These are phyloP conservation scores for Danio kyathit DNA, from an alignment of 2,797 vertebrate genomes.

Conservation along the genomic window DNA sequence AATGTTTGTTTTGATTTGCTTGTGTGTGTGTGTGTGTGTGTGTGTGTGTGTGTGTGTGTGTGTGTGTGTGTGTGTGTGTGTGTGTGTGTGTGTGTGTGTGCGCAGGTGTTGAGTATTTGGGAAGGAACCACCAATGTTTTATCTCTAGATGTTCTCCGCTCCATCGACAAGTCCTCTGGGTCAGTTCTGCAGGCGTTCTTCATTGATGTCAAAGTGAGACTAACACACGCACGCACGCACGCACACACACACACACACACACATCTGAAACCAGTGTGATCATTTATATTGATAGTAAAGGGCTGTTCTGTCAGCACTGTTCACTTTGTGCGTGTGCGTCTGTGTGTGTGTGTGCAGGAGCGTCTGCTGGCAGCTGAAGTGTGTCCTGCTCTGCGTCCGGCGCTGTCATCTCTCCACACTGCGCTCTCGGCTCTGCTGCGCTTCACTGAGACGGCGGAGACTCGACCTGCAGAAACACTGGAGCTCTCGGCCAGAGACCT, in stretches of 20 bases:
- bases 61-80: slow-evolving; percentile 54
- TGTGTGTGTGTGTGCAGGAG: slow-evolving; percentile 66
- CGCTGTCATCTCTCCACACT: slow-evolving; percentile 53
- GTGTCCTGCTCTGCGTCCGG: slow-evolving; percentile 62
- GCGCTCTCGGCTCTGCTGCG: slow-evolving; percentile 70
- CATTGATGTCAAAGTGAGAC: slow-evolving; percentile 76
- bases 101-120: slow-evolving; percentile 88
- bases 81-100: not conserved
- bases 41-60: slow-evolving; percentile 51
- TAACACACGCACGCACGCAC: no score
- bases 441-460: slow-evolving; percentile 69
- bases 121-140: slow-evolving; percentile 88
- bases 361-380: slow-evolving; percentile 71
- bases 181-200: slow-evolving; percentile 78
- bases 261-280: no score
- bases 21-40: no score
- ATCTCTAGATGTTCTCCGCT: slow-evolving; percentile 83
- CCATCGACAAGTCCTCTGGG: slow-evolving; percentile 79
- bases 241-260: not conserved
- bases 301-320: no score
- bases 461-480: slow-evolving; percentile 63
- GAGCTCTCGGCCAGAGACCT: slow-evolving; percentile 85
- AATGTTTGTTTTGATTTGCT: no score
- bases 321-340: not conserved
- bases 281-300: no score